Evolutionary conservation across 1,140 invertebrate species (phyloP).

Genomic region (Drosophila trapezifrons): DNA sequence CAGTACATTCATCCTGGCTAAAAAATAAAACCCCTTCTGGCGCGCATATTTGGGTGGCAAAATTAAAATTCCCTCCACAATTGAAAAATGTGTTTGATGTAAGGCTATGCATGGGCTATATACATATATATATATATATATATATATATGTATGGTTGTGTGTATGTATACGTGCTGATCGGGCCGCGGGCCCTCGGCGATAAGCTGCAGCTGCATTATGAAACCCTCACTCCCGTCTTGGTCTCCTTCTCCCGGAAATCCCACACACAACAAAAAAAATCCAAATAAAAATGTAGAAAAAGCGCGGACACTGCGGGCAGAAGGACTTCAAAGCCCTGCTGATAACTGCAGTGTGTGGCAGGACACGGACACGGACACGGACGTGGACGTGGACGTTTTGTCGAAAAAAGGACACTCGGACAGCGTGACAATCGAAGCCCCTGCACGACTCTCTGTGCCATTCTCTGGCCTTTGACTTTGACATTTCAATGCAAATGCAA

Average conservation of each 20-base stretch:
- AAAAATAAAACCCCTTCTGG: too few relatives aligned
- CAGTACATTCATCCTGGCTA: too few relatives aligned
- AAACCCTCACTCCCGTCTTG: neutral
- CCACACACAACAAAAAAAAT: conserved; percentile 14
- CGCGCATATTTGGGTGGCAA: conserved; percentile 55
- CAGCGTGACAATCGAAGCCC: conserved; percentile 57
- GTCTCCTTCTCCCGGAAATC: too few relatives aligned
- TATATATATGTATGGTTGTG: too few relatives aligned
- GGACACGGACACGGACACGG: conserved; percentile 19
- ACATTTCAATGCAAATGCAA: conserved; percentile 79
- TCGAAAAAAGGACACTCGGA: conserved; percentile 39
- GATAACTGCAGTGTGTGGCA: conserved; percentile 40
- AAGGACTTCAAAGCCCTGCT: conserved; percentile 56
- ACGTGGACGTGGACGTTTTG: neutral
- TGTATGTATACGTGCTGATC: too few relatives aligned
- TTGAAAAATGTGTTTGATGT: conserved; percentile 80
- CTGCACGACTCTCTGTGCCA: neutral
- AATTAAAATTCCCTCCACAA: conserved; percentile 57
- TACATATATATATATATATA: too few relatives aligned
- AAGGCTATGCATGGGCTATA: too few relatives aligned
- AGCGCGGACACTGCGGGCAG: conserved; percentile 49
- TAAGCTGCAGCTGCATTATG: conserved; percentile 74
- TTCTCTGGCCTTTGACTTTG: conserved; percentile 64
- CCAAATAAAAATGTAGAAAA: conserved; percentile 24
- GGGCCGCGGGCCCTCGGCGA: conserved; percentile 59